Conservation (phyloP, 2,113 vertebrate species). For the Trichechus manatus region DNA sequence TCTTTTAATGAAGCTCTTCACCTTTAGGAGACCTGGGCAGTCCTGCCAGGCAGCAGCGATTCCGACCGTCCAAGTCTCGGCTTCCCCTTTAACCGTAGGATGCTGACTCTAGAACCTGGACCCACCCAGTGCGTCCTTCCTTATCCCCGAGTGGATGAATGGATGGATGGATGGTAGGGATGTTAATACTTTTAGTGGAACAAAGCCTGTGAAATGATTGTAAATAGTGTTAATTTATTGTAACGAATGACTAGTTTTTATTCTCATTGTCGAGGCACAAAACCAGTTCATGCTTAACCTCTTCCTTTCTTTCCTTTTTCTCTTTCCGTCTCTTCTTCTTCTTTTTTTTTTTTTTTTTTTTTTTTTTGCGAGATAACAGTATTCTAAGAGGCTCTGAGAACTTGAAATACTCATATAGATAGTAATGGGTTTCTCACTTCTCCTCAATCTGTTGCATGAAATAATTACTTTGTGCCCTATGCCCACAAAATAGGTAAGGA, state of each 20-base stretch:
- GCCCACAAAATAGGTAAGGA: slow-evolving; percentile 81
- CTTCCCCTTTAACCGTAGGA: slow-evolving; percentile 83
- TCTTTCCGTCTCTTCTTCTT: slow-evolving; percentile 22
- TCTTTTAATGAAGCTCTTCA: slow-evolving; percentile 67
- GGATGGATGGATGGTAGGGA: slow-evolving; percentile 89
- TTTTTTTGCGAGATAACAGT: slow-evolving; percentile 75
- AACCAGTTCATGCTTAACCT: slow-evolving; percentile 86
- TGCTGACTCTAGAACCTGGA: slow-evolving; percentile 85
- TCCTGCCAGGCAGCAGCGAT: slow-evolving; percentile 75
- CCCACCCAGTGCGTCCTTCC: slow-evolving; percentile 88
- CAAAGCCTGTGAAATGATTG: slow-evolving; percentile 90
- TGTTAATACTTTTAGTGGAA: slow-evolving; percentile 86
- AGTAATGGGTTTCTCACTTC: slow-evolving; percentile 86
- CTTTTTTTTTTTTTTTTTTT: background rate
- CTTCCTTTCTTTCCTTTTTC: slow-evolving; percentile 14
- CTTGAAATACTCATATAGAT: slow-evolving; percentile 75
- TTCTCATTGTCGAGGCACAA: slow-evolving; percentile 87
- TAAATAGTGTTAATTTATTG: slow-evolving; percentile 90
- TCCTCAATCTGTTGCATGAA: slow-evolving; percentile 84
- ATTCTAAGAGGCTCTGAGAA: slow-evolving; percentile 81
- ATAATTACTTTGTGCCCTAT: slow-evolving; percentile 84
- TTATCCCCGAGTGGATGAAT: slow-evolving; percentile 84
- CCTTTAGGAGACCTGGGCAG: slow-evolving; percentile 81
- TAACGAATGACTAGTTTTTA: slow-evolving; percentile 84
- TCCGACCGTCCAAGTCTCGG: slow-evolving; percentile 73